Evolutionary conservation across 1,140 invertebrate genomes (phyloP).

Genomic region (Drosophila tristis): DNA sequence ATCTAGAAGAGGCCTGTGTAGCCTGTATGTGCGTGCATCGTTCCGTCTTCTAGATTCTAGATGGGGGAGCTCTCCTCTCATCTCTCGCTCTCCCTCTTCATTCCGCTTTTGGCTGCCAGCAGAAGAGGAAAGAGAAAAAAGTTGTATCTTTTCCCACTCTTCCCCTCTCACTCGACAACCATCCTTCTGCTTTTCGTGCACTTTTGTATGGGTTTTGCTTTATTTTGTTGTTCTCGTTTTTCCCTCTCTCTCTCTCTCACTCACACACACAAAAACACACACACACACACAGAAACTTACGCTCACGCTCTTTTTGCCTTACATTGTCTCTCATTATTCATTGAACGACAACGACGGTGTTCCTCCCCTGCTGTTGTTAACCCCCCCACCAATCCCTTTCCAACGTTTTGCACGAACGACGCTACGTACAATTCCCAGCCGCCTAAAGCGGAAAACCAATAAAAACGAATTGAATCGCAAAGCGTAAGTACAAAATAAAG

Average conservation of each 20-base stretch:
- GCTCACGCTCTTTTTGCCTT: conserved; percentile 46
- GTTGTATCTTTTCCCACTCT: conserved; percentile 63
- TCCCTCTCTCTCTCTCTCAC: conserved; percentile 41
- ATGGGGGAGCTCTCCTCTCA: conserved; percentile 43
- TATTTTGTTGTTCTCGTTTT: conserved; percentile 72
- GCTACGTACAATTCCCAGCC: conserved; percentile 72
- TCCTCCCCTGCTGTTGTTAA: conserved; percentile 12
- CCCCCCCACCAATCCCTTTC: conserved; percentile 25
- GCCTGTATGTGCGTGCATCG: conserved; percentile 56
- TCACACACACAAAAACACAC: conserved; percentile 18
- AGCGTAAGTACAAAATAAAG: conserved; percentile 83
- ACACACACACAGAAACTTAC: conserved; percentile 1
- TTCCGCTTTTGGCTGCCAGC: conserved; percentile 66
- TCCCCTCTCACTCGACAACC: conserved; percentile 47
- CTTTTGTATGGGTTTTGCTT: conserved; percentile 75
- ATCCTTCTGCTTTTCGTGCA: conserved; percentile 65
- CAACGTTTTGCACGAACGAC: conserved; percentile 73
- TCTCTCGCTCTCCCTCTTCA: conserved; percentile 32
- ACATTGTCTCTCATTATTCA: conserved; percentile 81
- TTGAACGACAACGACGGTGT: conserved; percentile 64
- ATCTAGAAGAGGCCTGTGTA: conserved; percentile 50
- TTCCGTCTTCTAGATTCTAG: conserved; percentile 72
- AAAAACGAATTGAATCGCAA: conserved; percentile 83
- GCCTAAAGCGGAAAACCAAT: conserved; percentile 82
- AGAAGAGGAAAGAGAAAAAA: conserved; percentile 37